Percentiles rank a stretch among this genome's conserved stretches.
phyloP scores from a whole-genome alignment of 2,113 vertebrate species.

The Neotoma lepida region DNA sequence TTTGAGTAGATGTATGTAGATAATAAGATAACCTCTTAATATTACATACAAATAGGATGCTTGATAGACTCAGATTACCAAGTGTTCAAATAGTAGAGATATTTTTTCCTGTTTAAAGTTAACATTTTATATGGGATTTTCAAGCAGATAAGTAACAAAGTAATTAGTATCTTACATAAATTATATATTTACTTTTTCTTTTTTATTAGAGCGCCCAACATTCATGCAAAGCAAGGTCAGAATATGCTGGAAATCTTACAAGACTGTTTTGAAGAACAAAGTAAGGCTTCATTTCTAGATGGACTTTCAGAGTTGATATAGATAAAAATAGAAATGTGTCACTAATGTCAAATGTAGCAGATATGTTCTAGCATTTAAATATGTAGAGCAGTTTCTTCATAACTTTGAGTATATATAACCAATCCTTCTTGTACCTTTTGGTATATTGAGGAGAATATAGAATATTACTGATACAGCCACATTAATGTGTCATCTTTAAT shows the following conservation, averaged over 20 bases:
- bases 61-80: not conserved
- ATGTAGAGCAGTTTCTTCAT: constrained; percentile 1
- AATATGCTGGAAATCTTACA: constrained; percentile 79
- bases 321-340: constrained; percentile 53
- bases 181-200: not conserved
- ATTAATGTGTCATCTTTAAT: constrained; percentile 24
- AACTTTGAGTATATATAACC: not conserved
- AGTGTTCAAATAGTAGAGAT: constrained; percentile 21
- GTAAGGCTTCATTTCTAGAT: constrained; percentile 79
- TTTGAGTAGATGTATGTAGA: constrained; percentile 28
- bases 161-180: constrained; percentile 44
- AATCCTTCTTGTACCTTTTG: not conserved
- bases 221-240: constrained; percentile 74
- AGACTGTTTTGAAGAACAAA: constrained; percentile 83
- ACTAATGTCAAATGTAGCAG: constrained; percentile 42
- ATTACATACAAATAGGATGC: not conserved
- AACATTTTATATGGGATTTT: constrained; percentile 44
- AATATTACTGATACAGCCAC: not conserved
- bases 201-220: constrained; percentile 65
- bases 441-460: not conserved
- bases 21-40: not conserved
- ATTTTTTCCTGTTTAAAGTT: constrained; percentile 32
- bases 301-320: constrained; percentile 28
- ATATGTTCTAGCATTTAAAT: constrained; percentile 42
- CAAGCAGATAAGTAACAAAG: not conserved